phyloP scores from a whole-genome alignment of 2,888 invertebrate genomes.

The Pyrrhia umbra region DNA sequence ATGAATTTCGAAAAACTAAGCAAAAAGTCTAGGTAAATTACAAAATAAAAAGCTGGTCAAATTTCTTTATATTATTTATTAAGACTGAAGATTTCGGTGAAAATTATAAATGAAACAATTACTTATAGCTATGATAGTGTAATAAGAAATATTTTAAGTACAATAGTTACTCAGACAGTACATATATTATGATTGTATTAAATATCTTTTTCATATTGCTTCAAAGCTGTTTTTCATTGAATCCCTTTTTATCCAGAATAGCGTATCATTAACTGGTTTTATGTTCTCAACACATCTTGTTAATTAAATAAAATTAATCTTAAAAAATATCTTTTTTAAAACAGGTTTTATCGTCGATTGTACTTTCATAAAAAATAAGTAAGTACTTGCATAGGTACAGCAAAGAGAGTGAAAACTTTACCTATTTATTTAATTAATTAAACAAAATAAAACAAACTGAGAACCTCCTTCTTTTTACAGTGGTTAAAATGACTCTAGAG shows the following conservation, averaged over 20 bases:
- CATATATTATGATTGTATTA: conserved; percentile 76
- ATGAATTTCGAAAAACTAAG: conserved; percentile 19
- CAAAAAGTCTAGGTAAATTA: conserved; percentile 21
- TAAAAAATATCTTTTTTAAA: no score
- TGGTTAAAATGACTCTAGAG: no score
- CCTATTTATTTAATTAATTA: no score
- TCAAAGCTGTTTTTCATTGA: conserved; percentile 65
- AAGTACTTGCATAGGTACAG: no score
- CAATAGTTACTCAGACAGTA: conserved; percentile 86
- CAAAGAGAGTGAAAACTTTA: no score
- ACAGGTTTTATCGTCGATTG: no score
- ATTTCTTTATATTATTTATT: conserved; percentile 62
- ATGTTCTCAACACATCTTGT: no score
- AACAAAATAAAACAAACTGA: no score
- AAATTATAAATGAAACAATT: conserved; percentile 70
- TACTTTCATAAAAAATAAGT: no score
- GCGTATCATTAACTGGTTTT: background rate
- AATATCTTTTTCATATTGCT: conserved; percentile 86
- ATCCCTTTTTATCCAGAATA: background rate
- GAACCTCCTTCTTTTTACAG: no score
- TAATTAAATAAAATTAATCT: no score
- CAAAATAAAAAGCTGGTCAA: conserved; percentile 55
- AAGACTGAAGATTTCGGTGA: conserved; percentile 78
- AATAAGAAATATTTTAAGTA: conserved; percentile 80
- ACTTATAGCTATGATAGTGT: conserved; percentile 64